Evolutionary conservation across 1,140 invertebrate genomes (phyloP), one percentile per base, ranked within the genome.

Genomic region (Atopsyche davidsoni): DNA sequence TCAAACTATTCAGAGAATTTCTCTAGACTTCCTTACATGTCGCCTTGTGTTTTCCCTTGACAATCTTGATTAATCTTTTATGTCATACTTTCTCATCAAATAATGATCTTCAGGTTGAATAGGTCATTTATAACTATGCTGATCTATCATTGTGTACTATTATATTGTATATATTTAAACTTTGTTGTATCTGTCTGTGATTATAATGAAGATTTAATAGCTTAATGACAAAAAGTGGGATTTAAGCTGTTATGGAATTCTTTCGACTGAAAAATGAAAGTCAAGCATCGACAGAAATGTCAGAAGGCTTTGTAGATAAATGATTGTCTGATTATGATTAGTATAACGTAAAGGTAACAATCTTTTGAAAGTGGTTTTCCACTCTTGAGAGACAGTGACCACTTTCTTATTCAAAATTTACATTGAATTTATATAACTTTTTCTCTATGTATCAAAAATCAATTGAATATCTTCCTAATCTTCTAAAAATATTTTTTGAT

Each of bases 111-210:
- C 13, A 19, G 7, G 14, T 18, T 19, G 17, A 39, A 39, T 18
- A 28, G 24, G n/a, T 19, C 21, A 18, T 17, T 11, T 39, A 11
- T 17, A 23, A 44, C 11, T 28, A 32, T 32, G 25, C 42, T 44
- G 6, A 9, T 32, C 25, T 44, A 31, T 44, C 24, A 28, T 7
- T 32, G n/a, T 32, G 19, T 13, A 19, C 21, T 11, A 44, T 13
- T 3, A 32, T 32, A 44, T 44, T 44, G 28, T 51, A 21, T 21
- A 34, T 44, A 22, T 13, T 19, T 42, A 39, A 36, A 43, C 14
- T 21, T 39, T 49, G 40, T 54, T 36, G 41, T 54, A 45, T 49
- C 41, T 41, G 23, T 49, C 52, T 54, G 52, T 54, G 52, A 54
- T 54, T 48, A 22, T 48, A 53, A 21, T 35, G 28, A 45, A 36